Percentiles rank a stretch among this genome's conserved stretches.
These are phyloP conservation scores for Chaenocephalus aceratus DNA, from an alignment of 2,113 vertebrate genomes.

Conservation along the genomic window DNA sequence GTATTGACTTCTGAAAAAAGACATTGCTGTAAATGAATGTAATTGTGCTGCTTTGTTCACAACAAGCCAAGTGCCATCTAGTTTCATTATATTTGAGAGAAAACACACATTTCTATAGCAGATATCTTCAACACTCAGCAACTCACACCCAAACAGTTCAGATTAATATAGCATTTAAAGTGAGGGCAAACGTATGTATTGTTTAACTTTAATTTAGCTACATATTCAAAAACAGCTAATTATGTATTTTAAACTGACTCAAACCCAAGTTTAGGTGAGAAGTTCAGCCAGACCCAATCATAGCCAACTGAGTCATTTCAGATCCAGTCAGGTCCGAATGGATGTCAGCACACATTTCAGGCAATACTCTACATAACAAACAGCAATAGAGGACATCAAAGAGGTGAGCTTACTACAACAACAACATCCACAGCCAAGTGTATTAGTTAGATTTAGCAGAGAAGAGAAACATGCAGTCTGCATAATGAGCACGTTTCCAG, in stretches of 20 bases:
- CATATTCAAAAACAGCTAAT: not conserved
- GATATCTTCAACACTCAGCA: too few relatives aligned
- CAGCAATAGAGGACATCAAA: slow-evolving; percentile 30
- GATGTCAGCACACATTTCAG: slow-evolving; percentile 56
- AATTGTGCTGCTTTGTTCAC: too few relatives aligned
- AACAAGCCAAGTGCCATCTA: too few relatives aligned
- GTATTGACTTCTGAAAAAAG: too few relatives aligned
- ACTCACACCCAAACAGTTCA: too few relatives aligned
- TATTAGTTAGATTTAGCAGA: slow-evolving; percentile 38
- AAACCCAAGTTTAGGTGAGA: slow-evolving; percentile 61
- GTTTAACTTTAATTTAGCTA: not conserved
- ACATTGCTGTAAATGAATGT: too few relatives aligned
- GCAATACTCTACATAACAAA: slow-evolving; percentile 2
- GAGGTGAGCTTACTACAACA: slow-evolving; percentile 38
- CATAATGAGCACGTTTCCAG: slow-evolving; percentile 49
- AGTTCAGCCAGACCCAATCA: slow-evolving; percentile 38
- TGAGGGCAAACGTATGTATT: too few relatives aligned
- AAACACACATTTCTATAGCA: too few relatives aligned
- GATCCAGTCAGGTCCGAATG: slow-evolving; percentile 40
- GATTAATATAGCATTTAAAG: too few relatives aligned
- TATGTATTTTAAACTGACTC: not conserved
- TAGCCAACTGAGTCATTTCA: slow-evolving; percentile 28
- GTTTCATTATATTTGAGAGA: too few relatives aligned
- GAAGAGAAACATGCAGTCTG: slow-evolving; percentile 50
- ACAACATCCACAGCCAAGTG: slow-evolving; percentile 36